Evolutionary conservation across 2,113 vertebrate genomes (phyloP), one percentile per base, ranked within the genome.

Genomic region (Oenanthe melanoleuca): DNA sequence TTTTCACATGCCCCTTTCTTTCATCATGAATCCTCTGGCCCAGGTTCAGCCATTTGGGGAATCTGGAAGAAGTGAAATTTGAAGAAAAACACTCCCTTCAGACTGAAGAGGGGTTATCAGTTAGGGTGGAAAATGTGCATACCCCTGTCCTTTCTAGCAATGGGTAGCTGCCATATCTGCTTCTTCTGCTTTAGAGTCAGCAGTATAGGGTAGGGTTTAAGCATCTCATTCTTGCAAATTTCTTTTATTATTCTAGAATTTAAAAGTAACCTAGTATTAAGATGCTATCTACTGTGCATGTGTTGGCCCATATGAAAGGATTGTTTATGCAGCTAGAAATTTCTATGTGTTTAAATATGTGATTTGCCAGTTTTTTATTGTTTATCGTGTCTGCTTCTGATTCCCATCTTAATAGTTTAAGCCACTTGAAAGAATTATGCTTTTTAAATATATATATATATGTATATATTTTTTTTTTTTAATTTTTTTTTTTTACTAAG

Each of bases 171-270:
- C 13, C 17, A 14, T 45, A 66, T 34, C 45, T 79, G 10, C 5
- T 64, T 81, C 73, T 84, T 56, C 29, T 67, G 7, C 40, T 64
- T 63, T 40, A 15, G 33, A 40, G 42, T 55, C 29, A 80, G 19
- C 26, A 67, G 34, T 47, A 29, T 11, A 15, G 53, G 20, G 14
- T 17, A 45, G n/a, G 17, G 14, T 34, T 91, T 60, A 72, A 88
- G 5, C 2, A 57, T 1, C 1, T 17, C 6, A 64, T 60, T 49
- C 37, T 63, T 3, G 1, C 5, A 61, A 31, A 3, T 25, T 53
- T 70, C 14, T 75, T 66, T 75, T 17, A 24, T 47, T 21, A 47
- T 52, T 3, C 3, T 82, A 29, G 19, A 72, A 44, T 83, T 85
- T 64, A 49, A 72, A 88, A 74, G 19, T 28, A 93, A 37, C 31